Evolutionary conservation across 2,113 vertebrate species (phyloP), one percentile per base, ranked within the genome.

Genomic region (Daboia siamensis): DNA sequence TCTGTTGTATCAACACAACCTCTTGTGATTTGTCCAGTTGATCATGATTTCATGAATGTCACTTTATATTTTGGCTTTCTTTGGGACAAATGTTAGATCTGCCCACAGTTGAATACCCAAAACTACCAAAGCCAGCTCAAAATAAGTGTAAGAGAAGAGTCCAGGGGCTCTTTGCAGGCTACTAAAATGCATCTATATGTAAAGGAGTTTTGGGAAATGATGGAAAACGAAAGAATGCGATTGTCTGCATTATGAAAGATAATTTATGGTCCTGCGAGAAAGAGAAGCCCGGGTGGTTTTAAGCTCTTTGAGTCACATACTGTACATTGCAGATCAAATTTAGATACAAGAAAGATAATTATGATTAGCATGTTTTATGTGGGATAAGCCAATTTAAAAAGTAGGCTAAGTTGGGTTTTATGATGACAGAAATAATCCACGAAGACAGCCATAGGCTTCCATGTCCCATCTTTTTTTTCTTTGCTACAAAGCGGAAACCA

Each of bases 311-410:
- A 4, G 46, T 56, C 24, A 39, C 46, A 29, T 44, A 69, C 29
- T 33, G 64, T 69, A 91, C 23, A 48, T 51, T 89, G n/a, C 20
- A 9, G 1, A 5, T 54, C 46, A 7, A 29, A 2, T 80, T 26
- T 57, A 26, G 48, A n/a, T 59, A 39, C 44, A 91, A 20, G 44
- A 46, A 91, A 55, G 21, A 55, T 87, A 56, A 15, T 59, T 23
- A 23, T n/a, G 39, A 20, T 26, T 5, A 56, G 2, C 11, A 12
- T 61, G 44, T 74, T 23, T 8, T 9, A 0, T 54, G 4, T 0
- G 4, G 20, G 29, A n/a, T 57, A 55, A 91, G 24, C 54, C 15
- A 7, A 29, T 85, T 57, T 55, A 57, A 56, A 57, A 17, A 91
- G 44, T 39, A 46, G 33, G 33, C 54, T 44, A 85, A 84, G 5